Evolutionary conservation across 2,888 invertebrate species (phyloP).

Genomic region (Mantis religiosa): DNA sequence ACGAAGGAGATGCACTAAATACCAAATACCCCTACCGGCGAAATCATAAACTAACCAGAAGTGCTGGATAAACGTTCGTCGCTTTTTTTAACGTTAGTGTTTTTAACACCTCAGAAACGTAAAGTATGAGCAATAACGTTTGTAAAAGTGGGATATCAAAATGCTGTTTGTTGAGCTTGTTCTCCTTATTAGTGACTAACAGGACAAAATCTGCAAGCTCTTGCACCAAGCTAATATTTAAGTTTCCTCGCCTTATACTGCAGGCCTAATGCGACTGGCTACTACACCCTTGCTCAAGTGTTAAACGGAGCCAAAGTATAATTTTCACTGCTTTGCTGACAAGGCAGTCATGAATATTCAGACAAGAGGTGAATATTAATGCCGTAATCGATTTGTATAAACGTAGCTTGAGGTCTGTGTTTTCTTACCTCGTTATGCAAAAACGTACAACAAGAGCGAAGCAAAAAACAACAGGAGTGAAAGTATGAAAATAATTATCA

Average conservation of each 20-base stretch:
- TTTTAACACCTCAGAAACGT: too few relatives aligned
- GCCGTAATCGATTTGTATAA: neutral
- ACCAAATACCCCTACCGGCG: too few relatives aligned
- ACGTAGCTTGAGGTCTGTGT: neutral
- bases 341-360: neutral
- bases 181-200: too few relatives aligned
- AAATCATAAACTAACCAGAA: too few relatives aligned
- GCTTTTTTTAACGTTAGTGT: too few relatives aligned
- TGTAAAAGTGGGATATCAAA: too few relatives aligned
- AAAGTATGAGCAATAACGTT: too few relatives aligned
- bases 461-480: neutral
- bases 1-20: too few relatives aligned
- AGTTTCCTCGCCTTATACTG: neutral
- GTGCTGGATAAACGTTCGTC: too few relatives aligned
- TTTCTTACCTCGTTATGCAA: neutral
- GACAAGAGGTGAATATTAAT: neutral
- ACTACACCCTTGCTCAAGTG: neutral
- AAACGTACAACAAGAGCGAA: neutral
- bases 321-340: neutral
- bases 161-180: too few relatives aligned
- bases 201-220: too few relatives aligned
- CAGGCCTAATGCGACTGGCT: neutral
- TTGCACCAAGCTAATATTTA: too few relatives aligned
- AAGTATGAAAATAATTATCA: neutral
- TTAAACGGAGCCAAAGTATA: neutral